Evolutionary conservation across 2,113 vertebrate species (phyloP).

Genomic region (Emydocephalus ijimae): DNA sequence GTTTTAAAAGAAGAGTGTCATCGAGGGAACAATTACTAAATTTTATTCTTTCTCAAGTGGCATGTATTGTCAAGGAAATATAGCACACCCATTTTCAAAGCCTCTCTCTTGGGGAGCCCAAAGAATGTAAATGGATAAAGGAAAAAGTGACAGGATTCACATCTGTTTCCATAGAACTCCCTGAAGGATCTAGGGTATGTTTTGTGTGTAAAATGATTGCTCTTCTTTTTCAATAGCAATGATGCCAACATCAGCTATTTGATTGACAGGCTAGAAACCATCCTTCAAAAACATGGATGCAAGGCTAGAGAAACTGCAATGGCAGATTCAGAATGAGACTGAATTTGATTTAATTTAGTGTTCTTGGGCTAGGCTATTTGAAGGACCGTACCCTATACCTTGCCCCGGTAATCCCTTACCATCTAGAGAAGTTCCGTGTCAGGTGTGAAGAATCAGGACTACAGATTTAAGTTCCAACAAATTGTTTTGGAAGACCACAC

Average conservation of each 20-base stretch:
- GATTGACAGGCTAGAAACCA: neutral
- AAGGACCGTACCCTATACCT: neutral
- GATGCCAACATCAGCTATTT: neutral
- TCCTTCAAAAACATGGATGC: neutral
- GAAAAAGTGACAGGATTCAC: neutral
- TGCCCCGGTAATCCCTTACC: neutral
- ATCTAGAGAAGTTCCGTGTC: neutral
- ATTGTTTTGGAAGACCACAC: too few relatives aligned
- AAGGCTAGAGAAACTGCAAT: neutral
- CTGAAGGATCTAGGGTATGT: accelerated
- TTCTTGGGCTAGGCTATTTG: neutral
- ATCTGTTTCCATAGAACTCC: accelerated
- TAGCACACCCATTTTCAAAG: neutral
- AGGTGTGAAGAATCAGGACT: too few relatives aligned
- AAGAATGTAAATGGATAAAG: accelerated
- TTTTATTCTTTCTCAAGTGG: conserved; percentile 23
- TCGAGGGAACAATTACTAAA: conserved; percentile 40
- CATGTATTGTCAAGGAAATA: neutral
- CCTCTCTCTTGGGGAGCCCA: neutral
- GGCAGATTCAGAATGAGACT: neutral
- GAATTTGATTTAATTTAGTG: neutral
- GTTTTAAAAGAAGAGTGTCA: conserved; percentile 46
- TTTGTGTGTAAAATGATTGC: neutral
- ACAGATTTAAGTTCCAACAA: too few relatives aligned
- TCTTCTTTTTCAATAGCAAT: neutral